A percentile compares a stretch with the other conserved stretches of the same genome.
Evolutionary conservation across 2,113 vertebrate species (phyloP).

Genomic region (Ahaetulla prasina): DNA sequence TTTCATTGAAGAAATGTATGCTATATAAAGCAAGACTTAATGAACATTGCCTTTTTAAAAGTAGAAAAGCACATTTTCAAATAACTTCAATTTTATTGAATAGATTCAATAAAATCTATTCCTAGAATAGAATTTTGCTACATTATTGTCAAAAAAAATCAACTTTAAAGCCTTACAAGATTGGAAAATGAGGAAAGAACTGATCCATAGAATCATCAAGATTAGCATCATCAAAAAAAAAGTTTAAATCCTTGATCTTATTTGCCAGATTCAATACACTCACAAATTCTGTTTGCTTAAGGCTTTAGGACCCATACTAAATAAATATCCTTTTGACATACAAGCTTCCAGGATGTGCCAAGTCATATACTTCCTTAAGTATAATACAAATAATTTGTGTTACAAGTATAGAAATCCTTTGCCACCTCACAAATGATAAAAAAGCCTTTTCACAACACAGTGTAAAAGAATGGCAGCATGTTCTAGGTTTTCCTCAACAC

Average conservation of each 20-base stretch:
- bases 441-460: neutral
- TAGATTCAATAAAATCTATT: slow-evolving; percentile 47
- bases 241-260: slow-evolving; percentile 41
- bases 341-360: slow-evolving; percentile 40
- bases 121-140: slow-evolving; percentile 31
- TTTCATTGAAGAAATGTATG: neutral
- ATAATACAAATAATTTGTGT: slow-evolving; percentile 6
- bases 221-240: neutral
- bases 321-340: slow-evolving; percentile 43
- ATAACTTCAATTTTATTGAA: neutral
- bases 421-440: neutral
- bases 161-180: neutral
- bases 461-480: neutral
- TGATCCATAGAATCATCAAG: neutral
- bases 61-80: neutral
- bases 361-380: slow-evolving; percentile 4
- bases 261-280: slow-evolving; percentile 51
- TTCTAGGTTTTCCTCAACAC: neutral
- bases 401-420: slow-evolving; percentile 1
- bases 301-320: slow-evolving; percentile 53
- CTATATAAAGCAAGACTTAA: neutral
- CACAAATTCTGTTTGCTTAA: slow-evolving; percentile 45
- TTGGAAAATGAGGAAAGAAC: neutral
- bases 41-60: neutral
- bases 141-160: slow-evolving; percentile 14